These are phyloP conservation scores for Silurus lanzhouensis DNA, from an alignment of 2,797 vertebrate genomes.

Conservation along the genomic window DNA sequence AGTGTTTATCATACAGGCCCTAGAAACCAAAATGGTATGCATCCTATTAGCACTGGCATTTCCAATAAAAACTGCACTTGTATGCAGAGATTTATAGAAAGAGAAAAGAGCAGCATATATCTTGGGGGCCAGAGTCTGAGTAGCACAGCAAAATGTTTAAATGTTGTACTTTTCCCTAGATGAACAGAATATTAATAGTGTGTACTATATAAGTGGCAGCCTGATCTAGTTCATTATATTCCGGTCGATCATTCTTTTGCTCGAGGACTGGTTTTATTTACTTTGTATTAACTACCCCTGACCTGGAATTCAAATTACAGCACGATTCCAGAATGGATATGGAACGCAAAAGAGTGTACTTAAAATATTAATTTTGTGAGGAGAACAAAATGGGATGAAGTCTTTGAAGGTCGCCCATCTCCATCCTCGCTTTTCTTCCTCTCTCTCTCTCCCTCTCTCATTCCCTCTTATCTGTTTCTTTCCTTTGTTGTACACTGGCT, in stretches of 20 bases:
- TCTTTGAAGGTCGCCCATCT: slow-evolving; percentile 30
- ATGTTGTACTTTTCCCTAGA: neutral
- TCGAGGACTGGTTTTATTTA: slow-evolving; percentile 44
- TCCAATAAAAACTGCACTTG: neutral
- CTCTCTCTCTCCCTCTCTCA: neutral
- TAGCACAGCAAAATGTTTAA: neutral
- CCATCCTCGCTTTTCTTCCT: neutral
- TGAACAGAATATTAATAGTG: neutral
- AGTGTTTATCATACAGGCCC: neutral
- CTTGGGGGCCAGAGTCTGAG: neutral
- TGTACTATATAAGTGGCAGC: neutral
- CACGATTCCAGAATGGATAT: slow-evolving; percentile 32
- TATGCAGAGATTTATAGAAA: neutral
- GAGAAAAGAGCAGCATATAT: neutral
- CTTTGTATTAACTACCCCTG: slow-evolving; percentile 49
- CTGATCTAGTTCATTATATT: slow-evolving; percentile 26
- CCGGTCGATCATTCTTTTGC: slow-evolving; percentile 22
- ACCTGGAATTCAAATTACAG: slow-evolving; percentile 51
- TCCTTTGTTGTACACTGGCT: neutral
- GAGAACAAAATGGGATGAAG: slow-evolving; percentile 29
- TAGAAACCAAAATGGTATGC: neutral
- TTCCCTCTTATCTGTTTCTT: neutral
- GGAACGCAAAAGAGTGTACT: slow-evolving; percentile 43
- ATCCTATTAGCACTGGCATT: slow-evolving; percentile 5
- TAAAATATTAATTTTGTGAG: slow-evolving; percentile 36